Evolutionary conservation across 2,797 vertebrate genomes (phyloP).

Genomic region (Thripadectes ignobilis): DNA sequence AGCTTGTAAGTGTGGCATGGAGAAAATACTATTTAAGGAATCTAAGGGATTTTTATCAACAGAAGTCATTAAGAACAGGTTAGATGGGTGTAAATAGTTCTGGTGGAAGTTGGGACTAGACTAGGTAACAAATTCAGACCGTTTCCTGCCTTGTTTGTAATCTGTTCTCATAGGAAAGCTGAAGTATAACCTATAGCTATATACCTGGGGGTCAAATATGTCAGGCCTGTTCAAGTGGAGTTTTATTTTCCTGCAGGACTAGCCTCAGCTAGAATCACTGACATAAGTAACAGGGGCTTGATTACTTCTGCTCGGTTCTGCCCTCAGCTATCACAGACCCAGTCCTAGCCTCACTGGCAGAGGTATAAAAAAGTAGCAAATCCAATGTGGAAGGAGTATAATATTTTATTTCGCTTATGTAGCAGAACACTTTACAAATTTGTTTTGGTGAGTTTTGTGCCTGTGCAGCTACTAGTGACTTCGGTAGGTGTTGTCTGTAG

Average conservation of each 20-base stretch:
- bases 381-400: not conserved
- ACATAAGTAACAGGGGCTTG: not conserved
- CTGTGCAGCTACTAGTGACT: not conserved
- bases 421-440: not conserved
- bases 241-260: not conserved
- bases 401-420: not conserved
- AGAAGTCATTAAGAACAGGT: not conserved
- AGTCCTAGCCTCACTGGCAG: not conserved
- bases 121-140: not conserved
- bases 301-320: not conserved
- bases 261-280: not conserved
- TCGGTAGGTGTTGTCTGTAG: rapidly evolving
- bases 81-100: not conserved
- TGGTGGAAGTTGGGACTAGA: not conserved
- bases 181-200: not conserved
- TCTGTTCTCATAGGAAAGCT: not conserved
- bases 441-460: not conserved
- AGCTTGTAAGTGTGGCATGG: not conserved
- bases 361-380: not conserved
- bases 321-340: not conserved
- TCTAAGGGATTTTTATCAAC: not conserved
- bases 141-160: not conserved
- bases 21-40: not conserved
- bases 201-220: not conserved
- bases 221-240: not conserved